These are phyloP conservation scores for Girardinichthys multiradiatus DNA, from an alignment of 2,113 vertebrate genomes.

Conservation along the genomic window DNA sequence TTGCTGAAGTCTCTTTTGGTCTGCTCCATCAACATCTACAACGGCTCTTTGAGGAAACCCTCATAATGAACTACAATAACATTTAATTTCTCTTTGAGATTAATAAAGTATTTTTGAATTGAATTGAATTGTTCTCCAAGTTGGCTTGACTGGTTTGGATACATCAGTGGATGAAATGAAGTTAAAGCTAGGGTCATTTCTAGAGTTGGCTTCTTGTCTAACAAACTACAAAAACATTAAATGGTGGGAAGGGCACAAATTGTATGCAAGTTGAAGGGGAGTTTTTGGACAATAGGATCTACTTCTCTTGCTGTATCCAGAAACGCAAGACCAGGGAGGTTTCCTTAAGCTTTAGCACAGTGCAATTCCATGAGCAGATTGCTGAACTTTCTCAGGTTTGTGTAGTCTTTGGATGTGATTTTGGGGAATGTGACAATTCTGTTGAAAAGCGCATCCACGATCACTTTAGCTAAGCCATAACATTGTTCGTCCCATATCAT, in stretches of 20 bases:
- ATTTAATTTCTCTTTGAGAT: too few species aligned
- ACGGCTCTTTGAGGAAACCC: too few species aligned
- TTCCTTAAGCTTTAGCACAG: background rate
- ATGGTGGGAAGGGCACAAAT: background rate
- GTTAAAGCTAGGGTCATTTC: background rate
- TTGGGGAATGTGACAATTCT: background rate
- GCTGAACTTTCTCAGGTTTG: background rate
- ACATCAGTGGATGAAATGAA: background rate
- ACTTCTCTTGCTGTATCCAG: background rate
- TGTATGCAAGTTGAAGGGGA: background rate
- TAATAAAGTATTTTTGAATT: too few species aligned
- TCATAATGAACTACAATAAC: too few species aligned
- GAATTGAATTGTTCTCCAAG: background rate
- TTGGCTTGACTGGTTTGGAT: background rate
- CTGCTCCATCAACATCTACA: too few species aligned
- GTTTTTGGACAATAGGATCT: background rate
- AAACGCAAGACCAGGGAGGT: background rate
- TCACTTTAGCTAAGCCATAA: background rate
- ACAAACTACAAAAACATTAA: background rate
- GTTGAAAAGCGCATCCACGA: background rate
- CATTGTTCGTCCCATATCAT: slow-evolving; percentile 3
- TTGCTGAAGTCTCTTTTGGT: background rate
- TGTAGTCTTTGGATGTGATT: background rate
- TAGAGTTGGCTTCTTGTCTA: background rate
- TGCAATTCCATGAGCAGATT: background rate